A percentile compares a stretch with the other conserved stretches of the same genome.
Evolutionary conservation across 2,797 vertebrate species (phyloP).

Genomic region (Atherinosoma microstoma): DNA sequence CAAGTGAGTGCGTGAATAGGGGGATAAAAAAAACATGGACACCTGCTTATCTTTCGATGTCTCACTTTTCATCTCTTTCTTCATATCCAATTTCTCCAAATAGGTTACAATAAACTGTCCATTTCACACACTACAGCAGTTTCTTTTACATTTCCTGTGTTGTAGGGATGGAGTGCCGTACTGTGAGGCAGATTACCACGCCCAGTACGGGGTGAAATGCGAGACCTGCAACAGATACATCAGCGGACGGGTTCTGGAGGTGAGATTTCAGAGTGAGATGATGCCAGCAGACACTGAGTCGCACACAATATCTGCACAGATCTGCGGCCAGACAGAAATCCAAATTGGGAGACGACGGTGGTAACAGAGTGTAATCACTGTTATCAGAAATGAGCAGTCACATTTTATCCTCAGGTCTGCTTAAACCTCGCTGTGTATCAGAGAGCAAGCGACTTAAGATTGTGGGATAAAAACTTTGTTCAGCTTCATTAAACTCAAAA

Average conservation of each 20-base stretch:
- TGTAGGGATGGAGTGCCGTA: constrained; percentile 94
- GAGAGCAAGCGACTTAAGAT: constrained; percentile 59
- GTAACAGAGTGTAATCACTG: constrained; percentile 36
- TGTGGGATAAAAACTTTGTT: constrained; percentile 35
- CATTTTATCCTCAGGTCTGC: constrained; percentile 37
- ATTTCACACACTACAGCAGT: background rate
- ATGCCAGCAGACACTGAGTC: constrained; percentile 10
- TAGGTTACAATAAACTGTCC: background rate
- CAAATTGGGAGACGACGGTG: constrained; percentile 27
- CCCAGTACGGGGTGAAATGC: constrained; percentile 97
- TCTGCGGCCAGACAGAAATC: constrained; percentile 24
- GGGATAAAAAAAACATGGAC: background rate
- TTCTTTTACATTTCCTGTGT: constrained; percentile 38
- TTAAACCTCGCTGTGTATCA: constrained; percentile 39
- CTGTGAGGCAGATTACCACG: constrained; percentile 97
- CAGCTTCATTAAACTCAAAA: constrained; percentile 34
- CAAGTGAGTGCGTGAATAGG: constrained; percentile 86
- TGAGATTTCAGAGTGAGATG: constrained; percentile 73
- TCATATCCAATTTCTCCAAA: background rate
- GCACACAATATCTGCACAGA: constrained; percentile 3
- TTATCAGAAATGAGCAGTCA: constrained; percentile 59
- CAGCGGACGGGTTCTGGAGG: constrained; percentile 97
- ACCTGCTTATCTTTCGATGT: background rate
- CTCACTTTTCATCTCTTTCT: background rate
- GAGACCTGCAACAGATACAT: constrained; percentile 98